phyloP scores from a whole-genome alignment of 2,113 vertebrate species.

The Myrmecobius fasciatus region DNA sequence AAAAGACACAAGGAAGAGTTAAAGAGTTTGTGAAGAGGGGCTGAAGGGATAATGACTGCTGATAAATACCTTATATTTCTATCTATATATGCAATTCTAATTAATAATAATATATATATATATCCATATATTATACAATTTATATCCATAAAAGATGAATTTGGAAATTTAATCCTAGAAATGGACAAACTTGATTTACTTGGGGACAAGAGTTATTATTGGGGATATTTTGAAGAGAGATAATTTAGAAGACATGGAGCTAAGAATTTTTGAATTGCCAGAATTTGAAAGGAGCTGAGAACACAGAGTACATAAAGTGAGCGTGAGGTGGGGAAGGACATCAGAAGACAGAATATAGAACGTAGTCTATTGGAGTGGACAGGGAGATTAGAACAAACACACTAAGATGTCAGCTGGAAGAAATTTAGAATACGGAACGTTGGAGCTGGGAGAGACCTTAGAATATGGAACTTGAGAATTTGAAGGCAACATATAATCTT shows the following conservation, averaged over 20 bases:
- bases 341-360: background rate
- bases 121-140: no score
- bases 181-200: background rate
- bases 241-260: background rate
- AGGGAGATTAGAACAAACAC: constrained; percentile 12
- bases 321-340: background rate
- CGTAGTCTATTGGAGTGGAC: background rate
- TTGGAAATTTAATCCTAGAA: background rate
- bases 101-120: no score
- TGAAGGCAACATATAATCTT: background rate
- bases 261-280: background rate
- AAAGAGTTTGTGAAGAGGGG: constrained; percentile 42
- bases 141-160: background rate
- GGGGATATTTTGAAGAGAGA: background rate
- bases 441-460: background rate
- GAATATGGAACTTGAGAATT: background rate
- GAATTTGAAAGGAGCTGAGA: constrained; percentile 16
- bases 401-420: constrained; percentile 50
- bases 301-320: background rate
- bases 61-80: constrained; percentile 41
- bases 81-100: no score
- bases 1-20: constrained; percentile 40
- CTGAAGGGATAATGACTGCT: constrained; percentile 18
- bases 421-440: background rate
- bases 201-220: background rate